Evolutionary conservation across 2,797 vertebrate genomes (phyloP).

Genomic region (Mallotus villosus): DNA sequence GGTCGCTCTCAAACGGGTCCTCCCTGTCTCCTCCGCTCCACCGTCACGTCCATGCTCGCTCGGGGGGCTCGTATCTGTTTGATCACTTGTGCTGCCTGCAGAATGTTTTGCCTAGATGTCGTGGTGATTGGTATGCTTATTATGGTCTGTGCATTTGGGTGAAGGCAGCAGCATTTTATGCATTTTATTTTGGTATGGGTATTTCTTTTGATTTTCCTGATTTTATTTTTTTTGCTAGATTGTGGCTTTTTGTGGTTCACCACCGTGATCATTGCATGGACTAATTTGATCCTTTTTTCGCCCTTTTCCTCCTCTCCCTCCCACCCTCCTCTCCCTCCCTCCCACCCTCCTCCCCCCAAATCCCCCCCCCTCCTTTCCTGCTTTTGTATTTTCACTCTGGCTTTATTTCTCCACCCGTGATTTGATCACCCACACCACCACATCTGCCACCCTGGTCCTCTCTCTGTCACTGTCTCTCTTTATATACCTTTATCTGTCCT

Average conservation of each 20-base stretch:
- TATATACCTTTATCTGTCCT: conserved; percentile 1
- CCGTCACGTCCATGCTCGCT: conserved; percentile 48
- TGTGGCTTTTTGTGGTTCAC: conserved; percentile 75
- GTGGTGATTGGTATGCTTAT: conserved; percentile 67
- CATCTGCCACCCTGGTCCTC: conserved; percentile 6
- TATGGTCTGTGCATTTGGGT: conserved; percentile 53
- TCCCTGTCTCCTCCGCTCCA: conserved; percentile 19
- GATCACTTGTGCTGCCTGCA: conserved; percentile 46
- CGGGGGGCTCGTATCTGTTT: conserved; percentile 30
- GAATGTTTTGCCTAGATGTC: conserved; percentile 52
- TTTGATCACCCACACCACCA: conserved; percentile 52
- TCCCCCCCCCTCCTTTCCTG: conserved; percentile 40
- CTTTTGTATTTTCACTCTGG: conserved; percentile 54
- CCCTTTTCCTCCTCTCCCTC: conserved; percentile 26
- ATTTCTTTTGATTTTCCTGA: conserved; percentile 45
- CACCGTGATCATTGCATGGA: conserved; percentile 84
- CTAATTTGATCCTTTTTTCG: conserved; percentile 78
- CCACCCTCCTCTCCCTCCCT: not conserved
- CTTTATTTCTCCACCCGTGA: conserved; percentile 59
- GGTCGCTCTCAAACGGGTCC: conserved; percentile 6
- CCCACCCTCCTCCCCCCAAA: not conserved
- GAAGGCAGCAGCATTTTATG: conserved; percentile 55
- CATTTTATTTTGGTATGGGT: conserved; percentile 49
- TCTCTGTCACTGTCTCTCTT: not conserved
- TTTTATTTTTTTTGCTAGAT: conserved; percentile 61